These are phyloP conservation scores for Sebastes glaucus DNA, from an alignment of 2,797 vertebrate species.

Conservation along the genomic window DNA sequence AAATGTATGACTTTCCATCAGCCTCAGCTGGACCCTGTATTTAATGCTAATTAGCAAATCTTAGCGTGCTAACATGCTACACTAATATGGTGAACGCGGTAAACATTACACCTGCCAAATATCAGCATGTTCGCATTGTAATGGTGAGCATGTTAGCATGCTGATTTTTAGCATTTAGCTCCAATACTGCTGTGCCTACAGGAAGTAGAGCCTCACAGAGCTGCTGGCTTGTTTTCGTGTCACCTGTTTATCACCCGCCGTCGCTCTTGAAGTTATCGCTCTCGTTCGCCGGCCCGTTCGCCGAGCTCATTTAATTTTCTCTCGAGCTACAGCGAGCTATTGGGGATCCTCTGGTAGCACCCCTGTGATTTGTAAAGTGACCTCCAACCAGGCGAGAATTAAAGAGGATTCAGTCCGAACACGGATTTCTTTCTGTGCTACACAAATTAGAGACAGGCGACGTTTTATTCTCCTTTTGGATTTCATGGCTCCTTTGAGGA, in stretches of 20 bases:
- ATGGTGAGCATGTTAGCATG: too few relatives aligned
- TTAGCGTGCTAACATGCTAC: background rate
- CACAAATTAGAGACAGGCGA: constrained; percentile 75
- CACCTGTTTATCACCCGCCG: background rate
- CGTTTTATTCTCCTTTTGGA: constrained; percentile 74
- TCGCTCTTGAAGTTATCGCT: background rate
- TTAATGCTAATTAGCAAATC: background rate
- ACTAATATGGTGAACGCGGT: background rate
- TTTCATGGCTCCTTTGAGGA: constrained; percentile 78
- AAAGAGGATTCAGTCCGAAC: constrained; percentile 61
- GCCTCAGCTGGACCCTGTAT: background rate
- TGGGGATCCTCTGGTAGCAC: constrained; percentile 32
- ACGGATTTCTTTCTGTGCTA: constrained; percentile 66
- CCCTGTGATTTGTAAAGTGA: constrained; percentile 69
- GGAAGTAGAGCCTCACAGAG: background rate
- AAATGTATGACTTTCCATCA: background rate
- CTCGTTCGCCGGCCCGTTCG: background rate
- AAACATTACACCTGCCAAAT: background rate
- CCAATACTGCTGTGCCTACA: background rate
- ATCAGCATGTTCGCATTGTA: background rate
- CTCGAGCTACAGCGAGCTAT: background rate
- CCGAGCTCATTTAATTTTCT: constrained; percentile 1
- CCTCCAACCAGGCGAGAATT: constrained; percentile 63
- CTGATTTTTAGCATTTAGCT: background rate
- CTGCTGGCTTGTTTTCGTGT: background rate